phyloP scores from a whole-genome alignment of 2,113 vertebrate species.

The Misgurnus mizolepis region DNA sequence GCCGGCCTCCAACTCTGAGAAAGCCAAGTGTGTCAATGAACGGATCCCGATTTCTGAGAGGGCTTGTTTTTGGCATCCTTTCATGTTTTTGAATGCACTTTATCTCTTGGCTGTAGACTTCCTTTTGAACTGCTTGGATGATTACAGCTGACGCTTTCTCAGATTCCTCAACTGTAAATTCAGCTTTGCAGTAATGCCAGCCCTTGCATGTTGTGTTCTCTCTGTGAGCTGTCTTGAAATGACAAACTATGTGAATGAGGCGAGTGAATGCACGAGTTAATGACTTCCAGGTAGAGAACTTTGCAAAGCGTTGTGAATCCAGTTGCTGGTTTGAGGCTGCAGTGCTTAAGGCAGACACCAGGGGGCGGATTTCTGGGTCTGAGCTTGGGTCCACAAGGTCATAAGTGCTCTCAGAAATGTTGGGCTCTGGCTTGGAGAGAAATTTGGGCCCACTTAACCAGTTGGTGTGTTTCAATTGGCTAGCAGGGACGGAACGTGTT shows the following conservation, averaged over 20 bases:
- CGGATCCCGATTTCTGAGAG: slow-evolving; percentile 36
- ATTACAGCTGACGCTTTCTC: slow-evolving; percentile 13
- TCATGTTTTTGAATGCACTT: slow-evolving; percentile 25
- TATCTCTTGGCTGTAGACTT: slow-evolving; percentile 36
- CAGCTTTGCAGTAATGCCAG: slow-evolving; percentile 44
- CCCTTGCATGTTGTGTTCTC: background rate
- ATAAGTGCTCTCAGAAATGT: background rate
- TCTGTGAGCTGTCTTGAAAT: background rate
- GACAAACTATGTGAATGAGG: slow-evolving; percentile 20
- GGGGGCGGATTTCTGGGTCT: slow-evolving; percentile 22
- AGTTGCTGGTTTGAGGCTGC: slow-evolving; percentile 6
- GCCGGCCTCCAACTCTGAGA: slow-evolving; percentile 24
- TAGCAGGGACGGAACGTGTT: slow-evolving; percentile 20
- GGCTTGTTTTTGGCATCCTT: slow-evolving; percentile 27
- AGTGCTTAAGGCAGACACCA: slow-evolving; percentile 20
- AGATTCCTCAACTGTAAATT: background rate
- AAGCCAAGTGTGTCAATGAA: slow-evolving; percentile 33
- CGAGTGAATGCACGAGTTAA: slow-evolving; percentile 1
- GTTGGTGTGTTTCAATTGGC: slow-evolving; percentile 17
- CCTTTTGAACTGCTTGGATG: slow-evolving; percentile 20
- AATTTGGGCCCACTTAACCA: slow-evolving; percentile 47
- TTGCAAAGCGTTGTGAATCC: slow-evolving; percentile 11
- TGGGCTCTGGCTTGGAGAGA: background rate
- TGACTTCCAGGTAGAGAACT: slow-evolving; percentile 44
- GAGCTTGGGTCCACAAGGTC: slow-evolving; percentile 29